Conservation (phyloP, 2,797 vertebrate genomes). For the Enteromius afrohamiltoni region DNA sequence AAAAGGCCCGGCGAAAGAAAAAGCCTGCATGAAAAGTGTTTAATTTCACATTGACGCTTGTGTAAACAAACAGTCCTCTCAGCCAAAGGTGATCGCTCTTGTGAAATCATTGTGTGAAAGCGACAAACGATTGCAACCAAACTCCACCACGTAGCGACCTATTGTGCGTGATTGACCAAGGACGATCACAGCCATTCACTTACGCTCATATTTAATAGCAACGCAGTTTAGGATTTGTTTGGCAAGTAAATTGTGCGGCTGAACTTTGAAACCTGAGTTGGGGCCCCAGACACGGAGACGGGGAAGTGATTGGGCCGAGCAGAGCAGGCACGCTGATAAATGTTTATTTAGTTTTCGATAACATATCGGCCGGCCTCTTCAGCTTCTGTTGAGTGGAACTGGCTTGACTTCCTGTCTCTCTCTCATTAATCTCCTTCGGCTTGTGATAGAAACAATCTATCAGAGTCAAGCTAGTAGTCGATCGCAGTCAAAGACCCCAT, state of each 20-base stretch:
- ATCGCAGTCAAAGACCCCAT: slow-evolving; percentile 27
- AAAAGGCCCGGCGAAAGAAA: neutral
- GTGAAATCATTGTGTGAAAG: slow-evolving; percentile 44
- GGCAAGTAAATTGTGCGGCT: slow-evolving; percentile 37
- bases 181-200: neutral
- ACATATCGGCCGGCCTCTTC: slow-evolving; percentile 42
- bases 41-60: slow-evolving; percentile 26
- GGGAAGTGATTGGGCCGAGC: slow-evolving; percentile 60
- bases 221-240: slow-evolving; percentile 43
- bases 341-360: slow-evolving; percentile 60
- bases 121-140: slow-evolving; percentile 18
- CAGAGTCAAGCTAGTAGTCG: slow-evolving; percentile 32
- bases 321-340: slow-evolving; percentile 50
- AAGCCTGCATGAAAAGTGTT: slow-evolving; percentile 23
- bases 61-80: slow-evolving; percentile 27
- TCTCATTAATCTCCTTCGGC: slow-evolving; percentile 17
- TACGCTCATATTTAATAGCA: slow-evolving; percentile 1
- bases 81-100: slow-evolving; percentile 37
- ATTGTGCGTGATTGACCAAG: slow-evolving; percentile 27
- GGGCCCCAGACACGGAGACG: slow-evolving; percentile 21
- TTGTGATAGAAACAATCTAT: slow-evolving; percentile 43
- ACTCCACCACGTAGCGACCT: slow-evolving; percentile 4
- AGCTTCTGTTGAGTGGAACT: slow-evolving; percentile 47
- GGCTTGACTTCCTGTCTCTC: slow-evolving; percentile 39
- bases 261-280: slow-evolving; percentile 55